phyloP scores from a whole-genome alignment of 2,797 vertebrate genomes.

The Sphenopsis melanotis region DNA sequence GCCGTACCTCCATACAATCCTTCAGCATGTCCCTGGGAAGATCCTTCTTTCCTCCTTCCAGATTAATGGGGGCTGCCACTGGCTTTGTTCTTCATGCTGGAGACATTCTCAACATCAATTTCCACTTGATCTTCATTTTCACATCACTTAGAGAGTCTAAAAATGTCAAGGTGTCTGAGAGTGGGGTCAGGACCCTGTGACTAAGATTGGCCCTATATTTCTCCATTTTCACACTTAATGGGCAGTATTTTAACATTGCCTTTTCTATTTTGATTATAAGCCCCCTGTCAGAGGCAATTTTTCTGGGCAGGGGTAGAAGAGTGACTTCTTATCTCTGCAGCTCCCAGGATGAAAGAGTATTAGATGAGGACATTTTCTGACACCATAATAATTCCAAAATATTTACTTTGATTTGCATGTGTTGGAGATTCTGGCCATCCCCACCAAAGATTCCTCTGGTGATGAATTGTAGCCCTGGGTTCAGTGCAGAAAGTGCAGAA shows the following conservation, averaged over 20 bases:
- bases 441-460: not conserved
- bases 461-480: not conserved
- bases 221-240: not conserved
- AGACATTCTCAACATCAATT: not conserved
- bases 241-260: not conserved
- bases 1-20: not conserved
- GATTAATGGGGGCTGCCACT: not conserved
- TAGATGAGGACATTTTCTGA: not conserved
- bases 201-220: not conserved
- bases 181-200: not conserved
- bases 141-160: not conserved
- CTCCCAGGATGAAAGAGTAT: not conserved
- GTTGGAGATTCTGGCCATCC: not conserved
- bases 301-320: not conserved
- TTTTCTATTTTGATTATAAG: not conserved
- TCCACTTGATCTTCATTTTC: not conserved
- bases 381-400: not conserved
- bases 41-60: not conserved
- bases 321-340: not conserved
- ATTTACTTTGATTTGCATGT: not conserved
- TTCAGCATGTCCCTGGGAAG: not conserved
- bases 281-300: not conserved
- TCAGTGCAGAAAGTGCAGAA: not conserved
- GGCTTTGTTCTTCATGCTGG: not conserved
- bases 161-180: not conserved